These are phyloP conservation scores for Drosophila differens DNA, from an alignment of 2,888 invertebrate genomes.

Conservation along the genomic window DNA sequence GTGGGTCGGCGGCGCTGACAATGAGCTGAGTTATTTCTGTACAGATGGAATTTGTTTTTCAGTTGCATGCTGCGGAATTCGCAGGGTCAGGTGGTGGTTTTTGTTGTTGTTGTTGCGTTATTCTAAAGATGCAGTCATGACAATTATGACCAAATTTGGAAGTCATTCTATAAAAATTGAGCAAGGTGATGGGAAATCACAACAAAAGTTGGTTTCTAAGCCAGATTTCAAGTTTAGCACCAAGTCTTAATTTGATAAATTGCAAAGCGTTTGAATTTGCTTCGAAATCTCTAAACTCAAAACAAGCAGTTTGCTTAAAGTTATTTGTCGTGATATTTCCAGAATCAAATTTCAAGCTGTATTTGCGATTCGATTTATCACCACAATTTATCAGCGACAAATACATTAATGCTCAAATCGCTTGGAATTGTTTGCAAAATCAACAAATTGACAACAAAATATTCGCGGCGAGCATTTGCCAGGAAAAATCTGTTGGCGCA, in stretches of 20 bases:
- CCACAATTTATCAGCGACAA: slow-evolving; percentile 55
- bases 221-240: not conserved
- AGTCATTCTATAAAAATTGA: slow-evolving; percentile 35
- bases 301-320: not conserved
- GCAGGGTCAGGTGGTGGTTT: slow-evolving; percentile 51
- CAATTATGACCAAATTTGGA: slow-evolving; percentile 29
- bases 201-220: not conserved
- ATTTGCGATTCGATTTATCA: slow-evolving; percentile 54
- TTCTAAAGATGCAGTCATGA: slow-evolving; percentile 26
- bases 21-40: slow-evolving; percentile 72
- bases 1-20: slow-evolving; percentile 75
- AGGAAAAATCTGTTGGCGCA: slow-evolving; percentile 66
- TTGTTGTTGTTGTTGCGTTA: slow-evolving; percentile 8
- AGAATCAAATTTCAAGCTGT: slow-evolving; percentile 9
- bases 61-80: slow-evolving; percentile 22
- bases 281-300: not conserved
- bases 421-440: slow-evolving; percentile 33
- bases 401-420: slow-evolving; percentile 44
- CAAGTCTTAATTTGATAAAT: not conserved
- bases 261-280: not conserved
- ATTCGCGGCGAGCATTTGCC: slow-evolving; percentile 57
- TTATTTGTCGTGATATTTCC: slow-evolving; percentile 2
- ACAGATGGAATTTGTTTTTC: slow-evolving; percentile 70
- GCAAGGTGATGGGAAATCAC: slow-evolving; percentile 2
- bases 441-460: slow-evolving; percentile 68